Conservation (phyloP, 2,888 invertebrate genomes). For the Eucera pruinosa region DNA sequence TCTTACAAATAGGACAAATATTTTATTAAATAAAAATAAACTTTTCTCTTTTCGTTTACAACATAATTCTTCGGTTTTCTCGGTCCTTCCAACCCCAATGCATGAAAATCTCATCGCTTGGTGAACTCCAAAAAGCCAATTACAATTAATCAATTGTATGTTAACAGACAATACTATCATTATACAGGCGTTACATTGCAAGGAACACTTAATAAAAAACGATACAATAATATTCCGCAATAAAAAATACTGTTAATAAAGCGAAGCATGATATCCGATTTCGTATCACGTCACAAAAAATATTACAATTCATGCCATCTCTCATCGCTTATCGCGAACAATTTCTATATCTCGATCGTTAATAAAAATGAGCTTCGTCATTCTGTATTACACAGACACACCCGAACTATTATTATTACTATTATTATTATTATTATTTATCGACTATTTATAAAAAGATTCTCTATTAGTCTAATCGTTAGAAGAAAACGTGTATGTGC, state of each 20-base stretch:
- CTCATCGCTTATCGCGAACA: background rate
- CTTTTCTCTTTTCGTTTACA: slow-evolving; percentile 19
- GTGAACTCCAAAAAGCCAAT: slow-evolving; percentile 22
- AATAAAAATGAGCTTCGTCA: background rate
- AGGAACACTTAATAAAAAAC: background rate
- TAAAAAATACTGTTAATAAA: slow-evolving; percentile 30
- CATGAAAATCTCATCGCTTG: slow-evolving; percentile 26
- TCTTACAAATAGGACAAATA: background rate
- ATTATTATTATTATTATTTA: no score
- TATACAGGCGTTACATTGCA: slow-evolving; percentile 8
- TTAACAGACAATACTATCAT: slow-evolving; percentile 16
- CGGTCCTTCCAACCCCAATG: slow-evolving; percentile 45
- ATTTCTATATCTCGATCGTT: slow-evolving; percentile 8
- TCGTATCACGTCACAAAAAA: background rate
- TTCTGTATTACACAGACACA: slow-evolving; percentile 2
- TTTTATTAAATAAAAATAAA: slow-evolving; percentile 33
- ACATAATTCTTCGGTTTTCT: slow-evolving; percentile 29
- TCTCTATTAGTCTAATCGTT: background rate
- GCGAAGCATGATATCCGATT: slow-evolving; percentile 6
- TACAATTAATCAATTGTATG: slow-evolving; percentile 13
- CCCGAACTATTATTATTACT: no score
- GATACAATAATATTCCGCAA: slow-evolving; percentile 10
- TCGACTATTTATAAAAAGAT: background rate
- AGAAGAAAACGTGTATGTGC: background rate
- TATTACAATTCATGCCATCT: slow-evolving; percentile 9